A percentile compares a stretch with the other conserved stretches of the same genome.
Evolutionary conservation across 2,888 invertebrate species (phyloP).

Genomic region (Brachycybe producta): DNA sequence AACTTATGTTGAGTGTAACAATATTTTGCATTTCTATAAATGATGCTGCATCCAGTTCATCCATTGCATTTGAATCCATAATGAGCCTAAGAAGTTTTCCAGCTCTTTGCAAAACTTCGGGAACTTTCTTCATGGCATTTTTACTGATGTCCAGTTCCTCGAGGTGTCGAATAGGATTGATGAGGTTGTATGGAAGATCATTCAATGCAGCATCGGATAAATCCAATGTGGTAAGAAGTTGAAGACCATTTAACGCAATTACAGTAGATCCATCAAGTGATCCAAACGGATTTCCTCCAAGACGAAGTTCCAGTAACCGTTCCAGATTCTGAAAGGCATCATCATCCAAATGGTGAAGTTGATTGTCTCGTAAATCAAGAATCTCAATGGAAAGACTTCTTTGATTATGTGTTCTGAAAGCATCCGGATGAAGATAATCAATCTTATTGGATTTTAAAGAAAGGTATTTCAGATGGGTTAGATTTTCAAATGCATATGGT

Average conservation of each 20-base stretch:
- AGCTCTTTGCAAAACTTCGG: slow-evolving; percentile 9
- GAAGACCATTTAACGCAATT: slow-evolving; percentile 10
- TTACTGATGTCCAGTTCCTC: slow-evolving; percentile 1
- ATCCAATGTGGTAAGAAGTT: background rate
- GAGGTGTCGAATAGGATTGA: slow-evolving; percentile 13
- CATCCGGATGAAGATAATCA: background rate
- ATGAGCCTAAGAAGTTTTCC: slow-evolving; percentile 2
- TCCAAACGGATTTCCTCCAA: slow-evolving; percentile 1
- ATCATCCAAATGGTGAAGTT: slow-evolving; percentile 4
- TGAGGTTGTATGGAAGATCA: background rate
- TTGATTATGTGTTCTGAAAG: slow-evolving; percentile 4
- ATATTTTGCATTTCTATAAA: slow-evolving; percentile 8
- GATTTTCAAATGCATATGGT: slow-evolving; percentile 2
- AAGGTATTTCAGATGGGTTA: slow-evolving; percentile 4
- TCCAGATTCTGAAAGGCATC: slow-evolving; percentile 5
- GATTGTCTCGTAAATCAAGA: slow-evolving; percentile 14
- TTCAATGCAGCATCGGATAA: slow-evolving; percentile 3
- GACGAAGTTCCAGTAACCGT: slow-evolving; percentile 1
- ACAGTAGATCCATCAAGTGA: slow-evolving; percentile 7
- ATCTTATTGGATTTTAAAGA: slow-evolving; percentile 4
- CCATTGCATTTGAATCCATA: slow-evolving; percentile 10
- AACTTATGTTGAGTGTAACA: slow-evolving; percentile 1
- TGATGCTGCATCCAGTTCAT: slow-evolving; percentile 3
- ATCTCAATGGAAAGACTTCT: background rate
- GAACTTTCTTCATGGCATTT: slow-evolving; percentile 8